Base-by-base conservation (phyloP, 2,888 invertebrate genomes). In the Masnerella sp. region DNA sequence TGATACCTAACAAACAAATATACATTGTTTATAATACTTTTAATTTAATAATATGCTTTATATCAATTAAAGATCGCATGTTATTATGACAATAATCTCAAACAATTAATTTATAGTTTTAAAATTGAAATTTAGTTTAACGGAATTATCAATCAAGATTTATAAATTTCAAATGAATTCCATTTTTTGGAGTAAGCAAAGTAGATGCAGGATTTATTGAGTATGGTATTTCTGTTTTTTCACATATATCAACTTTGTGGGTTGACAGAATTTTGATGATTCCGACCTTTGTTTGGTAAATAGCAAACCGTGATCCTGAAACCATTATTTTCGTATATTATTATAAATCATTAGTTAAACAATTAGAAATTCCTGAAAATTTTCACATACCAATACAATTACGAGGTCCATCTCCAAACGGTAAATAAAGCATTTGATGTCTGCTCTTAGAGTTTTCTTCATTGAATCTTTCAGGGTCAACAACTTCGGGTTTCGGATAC, bases 251-350 rank as follows among this genome's bases (percentile, higher is more conserved):
- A 9, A 88, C 73, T 54, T 82, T 80, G 68, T 82, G 85, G 52
- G 84, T 83, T 5, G 75, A 71, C 0, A 88, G 51, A 12, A 88
- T 78, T 30, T 82, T 80, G 5, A 83, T 80, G 0, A 88, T 32
- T 2, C 86, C 88, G 1, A 86, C 61, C 81, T 88, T 88, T 0
- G 86, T 77, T 76, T 88, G 88, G 58, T 80, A 77, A 2, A 77
- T 69, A 2, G 80, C 85, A 49, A 85, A 84, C 3, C 83, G 78
- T 7, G 78, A 74, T 1, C 84, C 83, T 85, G 43, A 32, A 73
- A 72, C 28, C 7, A 12, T 43, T 43, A 43, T 38, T 28, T 7
- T 28, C 28, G 28, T 28, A 28, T 9, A 9, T 1, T n/a, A 28
- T 9, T 9, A 2, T 1, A 28, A 28, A 9, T 28, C 2, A 1